These are phyloP conservation scores for Oreochromis tanganicae DNA, from an alignment of 2,113 vertebrate species.

Conservation along the genomic window DNA sequence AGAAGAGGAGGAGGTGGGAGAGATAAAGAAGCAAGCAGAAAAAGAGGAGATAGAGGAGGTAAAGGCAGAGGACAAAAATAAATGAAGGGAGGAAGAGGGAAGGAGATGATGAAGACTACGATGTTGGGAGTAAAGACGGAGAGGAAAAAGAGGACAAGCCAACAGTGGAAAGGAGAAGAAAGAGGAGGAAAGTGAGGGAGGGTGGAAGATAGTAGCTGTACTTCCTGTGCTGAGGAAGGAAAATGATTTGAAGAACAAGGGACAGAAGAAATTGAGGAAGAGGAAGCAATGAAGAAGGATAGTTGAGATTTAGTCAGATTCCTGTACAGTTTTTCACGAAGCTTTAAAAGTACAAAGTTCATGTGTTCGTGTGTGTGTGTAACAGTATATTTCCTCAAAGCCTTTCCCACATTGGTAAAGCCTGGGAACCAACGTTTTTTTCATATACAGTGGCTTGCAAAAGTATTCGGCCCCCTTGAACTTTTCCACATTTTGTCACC, in stretches of 20 bases:
- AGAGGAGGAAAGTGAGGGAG: neutral
- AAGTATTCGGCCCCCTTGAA: no score
- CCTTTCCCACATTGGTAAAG: conserved; percentile 37
- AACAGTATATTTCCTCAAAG: conserved; percentile 25
- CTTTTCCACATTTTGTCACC: no score
- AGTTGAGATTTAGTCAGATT: neutral
- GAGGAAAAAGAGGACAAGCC: neutral
- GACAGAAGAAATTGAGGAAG: neutral
- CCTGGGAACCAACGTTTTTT: conserved; percentile 37
- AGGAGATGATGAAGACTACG: neutral
- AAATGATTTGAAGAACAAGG: neutral
- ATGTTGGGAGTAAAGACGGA: neutral
- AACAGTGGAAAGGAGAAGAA: neutral
- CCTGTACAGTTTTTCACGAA: neutral
- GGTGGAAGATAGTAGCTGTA: no score
- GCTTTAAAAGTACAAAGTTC: neutral
- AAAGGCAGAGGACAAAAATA: neutral
- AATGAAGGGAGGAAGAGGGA: neutral
- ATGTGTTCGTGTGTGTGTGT: neutral
- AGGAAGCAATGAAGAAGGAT: neutral
- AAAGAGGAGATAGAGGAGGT: neutral
- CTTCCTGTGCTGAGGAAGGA: neutral
- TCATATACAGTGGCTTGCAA: no score
- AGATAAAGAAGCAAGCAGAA: neutral
- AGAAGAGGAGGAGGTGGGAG: neutral